A percentile compares a stretch with the other conserved stretches of the same genome.
Conservation (phyloP, 2,888 invertebrate genomes). For the Hypercompe scribonia region DNA sequence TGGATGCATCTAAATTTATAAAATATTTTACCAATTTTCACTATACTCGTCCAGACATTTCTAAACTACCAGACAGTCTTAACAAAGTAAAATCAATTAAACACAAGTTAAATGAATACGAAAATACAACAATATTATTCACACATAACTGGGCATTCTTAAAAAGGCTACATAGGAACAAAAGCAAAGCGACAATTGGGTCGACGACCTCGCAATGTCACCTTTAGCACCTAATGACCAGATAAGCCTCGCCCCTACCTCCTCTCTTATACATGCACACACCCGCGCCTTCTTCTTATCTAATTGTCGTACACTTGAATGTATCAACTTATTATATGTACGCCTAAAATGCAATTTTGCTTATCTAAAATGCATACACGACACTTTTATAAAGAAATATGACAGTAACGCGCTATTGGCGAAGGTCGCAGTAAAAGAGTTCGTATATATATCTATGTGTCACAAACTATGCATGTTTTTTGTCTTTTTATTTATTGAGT, state of each 20-base stretch:
- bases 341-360: conserved; percentile 49
- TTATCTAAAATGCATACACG: conserved; percentile 60
- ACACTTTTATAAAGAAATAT: conserved; percentile 35
- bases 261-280: conserved; percentile 24
- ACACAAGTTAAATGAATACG: not conserved
- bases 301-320: conserved; percentile 18
- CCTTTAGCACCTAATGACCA: conserved; percentile 72
- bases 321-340: not conserved
- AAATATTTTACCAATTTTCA: too few species aligned
- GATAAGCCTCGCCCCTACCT: conserved; percentile 57
- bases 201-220: conserved; percentile 80
- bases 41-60: not conserved
- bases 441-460: not conserved
- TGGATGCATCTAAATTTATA: too few species aligned
- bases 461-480: not conserved
- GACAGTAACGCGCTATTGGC: not conserved
- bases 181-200: conserved; percentile 64
- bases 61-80: too few species aligned
- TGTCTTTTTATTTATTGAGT: not conserved
- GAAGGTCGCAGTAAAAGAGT: not conserved
- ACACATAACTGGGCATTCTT: conserved; percentile 16
- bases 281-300: conserved; percentile 34
- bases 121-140: not conserved
- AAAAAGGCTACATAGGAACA: conserved; percentile 37
- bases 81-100: not conserved